Evolutionary conservation across 2,113 vertebrate species (phyloP).

Genomic region (Zapornia atra): DNA sequence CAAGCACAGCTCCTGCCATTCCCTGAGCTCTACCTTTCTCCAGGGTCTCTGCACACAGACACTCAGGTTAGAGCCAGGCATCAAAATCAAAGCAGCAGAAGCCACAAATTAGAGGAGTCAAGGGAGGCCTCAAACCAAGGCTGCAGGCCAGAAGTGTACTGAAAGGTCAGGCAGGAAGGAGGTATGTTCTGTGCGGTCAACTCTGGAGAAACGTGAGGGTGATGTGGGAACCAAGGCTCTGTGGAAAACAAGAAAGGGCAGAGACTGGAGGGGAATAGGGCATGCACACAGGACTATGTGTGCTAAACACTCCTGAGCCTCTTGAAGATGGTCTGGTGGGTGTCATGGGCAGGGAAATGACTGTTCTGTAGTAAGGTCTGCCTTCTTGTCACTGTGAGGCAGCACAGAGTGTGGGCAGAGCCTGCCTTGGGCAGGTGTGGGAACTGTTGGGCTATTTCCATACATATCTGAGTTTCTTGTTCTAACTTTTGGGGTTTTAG

Average conservation of each 20-base stretch:
- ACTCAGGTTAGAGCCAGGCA: not conserved
- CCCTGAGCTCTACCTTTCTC: not conserved
- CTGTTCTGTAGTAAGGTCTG: not conserved
- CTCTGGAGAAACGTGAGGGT: not conserved
- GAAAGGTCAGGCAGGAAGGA: not conserved
- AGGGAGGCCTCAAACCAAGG: not conserved
- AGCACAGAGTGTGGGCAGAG: not conserved
- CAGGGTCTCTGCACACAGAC: not conserved
- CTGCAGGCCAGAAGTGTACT: not conserved
- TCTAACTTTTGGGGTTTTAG: not conserved
- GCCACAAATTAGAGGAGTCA: not conserved
- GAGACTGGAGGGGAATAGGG: not conserved
- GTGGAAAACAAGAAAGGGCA: not conserved
- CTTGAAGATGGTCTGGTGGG: not conserved
- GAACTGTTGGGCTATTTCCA: not conserved
- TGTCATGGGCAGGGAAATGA: not conserved
- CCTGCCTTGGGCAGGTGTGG: not conserved
- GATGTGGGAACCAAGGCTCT: not conserved
- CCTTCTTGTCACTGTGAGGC: not conserved
- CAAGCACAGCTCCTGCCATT: fast-evolving
- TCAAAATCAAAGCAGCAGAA: not conserved
- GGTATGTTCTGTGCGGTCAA: not conserved
- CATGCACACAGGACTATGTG: not conserved
- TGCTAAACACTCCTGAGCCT: not conserved
- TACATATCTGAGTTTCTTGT: not conserved